Base-by-base conservation (phyloP, 2,888 invertebrate species). In the Nomada fabriciana region DNA sequence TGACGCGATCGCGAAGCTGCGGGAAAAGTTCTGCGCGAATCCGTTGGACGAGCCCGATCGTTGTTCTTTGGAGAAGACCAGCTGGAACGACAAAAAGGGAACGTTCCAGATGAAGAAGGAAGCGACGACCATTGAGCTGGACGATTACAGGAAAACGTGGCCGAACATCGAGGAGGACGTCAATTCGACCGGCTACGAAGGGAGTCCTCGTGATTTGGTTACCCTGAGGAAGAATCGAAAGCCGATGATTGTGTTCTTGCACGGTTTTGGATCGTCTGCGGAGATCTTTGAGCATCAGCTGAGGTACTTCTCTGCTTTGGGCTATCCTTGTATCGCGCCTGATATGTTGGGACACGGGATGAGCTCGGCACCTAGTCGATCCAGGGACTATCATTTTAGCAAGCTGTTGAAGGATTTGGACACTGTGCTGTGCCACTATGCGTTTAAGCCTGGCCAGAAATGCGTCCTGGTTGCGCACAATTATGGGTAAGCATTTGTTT, bases 331-430 rank as follows among this genome's bases (percentile, higher is more conserved):
- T 74, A 94, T 96, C 15, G 96, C 96, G 0, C 96, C 96, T 18
- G 96, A 96, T 91, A 94, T 96, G 92, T 93, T 96, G 53, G 96
- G 96, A 0, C 96, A 96, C 90, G 96, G 96, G 0, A 94, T 95
- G 89, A 96, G 96, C 89, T 95, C 95, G 63, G 95, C 96, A 11
- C 96, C 96, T 15, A 93, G 94, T 80, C 94, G 94, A 79, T 90
- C 94, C 2, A 93, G 93, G 71, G 95, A 95, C 60, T 96, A 96
- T 89, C 94, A 94, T 47, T 96, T 96, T 89, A 94, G 94, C 77
- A 95, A 95, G 88, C 94, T 96, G 61, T 92, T 96, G 76, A 94
- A 94, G 78, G 96, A 96, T 89, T 91, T 95, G 9, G 94, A 96
- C 36, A 94, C 94, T 61, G 93, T 96, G 70, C 95, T 96, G 91